Evolutionary conservation across 2,797 vertebrate species (phyloP).

Genomic region (Octomys mimax): DNA sequence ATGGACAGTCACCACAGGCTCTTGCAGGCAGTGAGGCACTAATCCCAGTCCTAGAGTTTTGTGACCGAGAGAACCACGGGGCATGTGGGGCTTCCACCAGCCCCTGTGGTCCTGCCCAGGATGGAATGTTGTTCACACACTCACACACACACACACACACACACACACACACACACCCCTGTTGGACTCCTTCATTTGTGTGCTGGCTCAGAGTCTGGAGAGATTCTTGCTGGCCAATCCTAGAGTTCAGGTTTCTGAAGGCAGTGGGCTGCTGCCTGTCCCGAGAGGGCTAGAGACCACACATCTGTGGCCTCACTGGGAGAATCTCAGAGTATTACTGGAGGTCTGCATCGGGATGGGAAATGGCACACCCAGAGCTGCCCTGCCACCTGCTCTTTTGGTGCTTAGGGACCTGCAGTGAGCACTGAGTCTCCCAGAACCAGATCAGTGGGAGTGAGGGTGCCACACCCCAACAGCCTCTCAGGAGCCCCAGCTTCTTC

Average conservation of each 20-base stretch:
- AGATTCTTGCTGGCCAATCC: background rate
- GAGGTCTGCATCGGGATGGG: background rate
- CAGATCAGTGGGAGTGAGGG: background rate
- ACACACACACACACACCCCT: too few species aligned
- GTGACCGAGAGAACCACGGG: background rate
- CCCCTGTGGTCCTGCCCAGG: background rate
- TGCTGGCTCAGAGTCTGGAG: background rate
- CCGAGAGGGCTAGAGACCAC: background rate
- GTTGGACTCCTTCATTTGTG: background rate
- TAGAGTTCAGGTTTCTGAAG: background rate
- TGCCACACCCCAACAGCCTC: background rate
- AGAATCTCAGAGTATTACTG: background rate
- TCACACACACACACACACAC: too few species aligned
- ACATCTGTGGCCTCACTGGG: background rate
- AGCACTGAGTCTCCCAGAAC: background rate
- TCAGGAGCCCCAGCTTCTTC: background rate
- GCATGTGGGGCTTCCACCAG: rapidly evolving
- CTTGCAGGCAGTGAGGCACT: background rate
- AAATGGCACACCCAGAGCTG: background rate
- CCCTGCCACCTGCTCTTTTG: background rate
- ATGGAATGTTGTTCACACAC: too few species aligned
- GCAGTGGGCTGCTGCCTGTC: background rate
- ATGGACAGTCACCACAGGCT: background rate
- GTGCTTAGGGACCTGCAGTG: background rate
- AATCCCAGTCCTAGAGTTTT: background rate